Base-by-base conservation (phyloP, 1,140 invertebrate species). In the Camponotus pennsylvanicus region DNA sequence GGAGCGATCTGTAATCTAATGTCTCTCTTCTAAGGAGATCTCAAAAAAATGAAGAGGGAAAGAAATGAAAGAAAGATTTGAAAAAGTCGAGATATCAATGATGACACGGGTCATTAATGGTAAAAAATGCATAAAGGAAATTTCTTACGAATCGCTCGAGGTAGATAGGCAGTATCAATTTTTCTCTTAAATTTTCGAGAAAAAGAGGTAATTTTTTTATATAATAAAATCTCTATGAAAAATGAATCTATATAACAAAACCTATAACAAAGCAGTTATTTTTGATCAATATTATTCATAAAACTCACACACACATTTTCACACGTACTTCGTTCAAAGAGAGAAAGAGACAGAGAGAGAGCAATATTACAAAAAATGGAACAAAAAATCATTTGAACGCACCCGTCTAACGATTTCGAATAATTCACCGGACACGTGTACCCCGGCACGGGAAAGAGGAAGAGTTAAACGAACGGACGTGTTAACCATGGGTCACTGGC, bases 371-470 rank as follows among this genome's bases (percentile, higher is more conserved):
- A 15, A 27, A 27, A 27, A 27, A 42, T 42, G 27, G 11, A 71
- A 61, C 67, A 27, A 82, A 82, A 73, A 82, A 82, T 82, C 27
- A 45, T 75, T 34, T n/a, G 42, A 67, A 79, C 77, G 63, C 40
- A 27, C 21, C 27, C 27, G 21, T 42, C 18, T 40, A 27, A 83
- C 40, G 5, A 82, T 71, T 73, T 42, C 55, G 34, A 75, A 70
- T 70, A 70, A 73, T 34, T 83, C 69, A 57, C 27, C 40, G 37
- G 32, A 83, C 79, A 61, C 69, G 79, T 82, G 79, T 82, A 82
- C 4, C 1, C n/a, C 69, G 27, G 9, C 21, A 21, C 5, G 52
- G 27, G n/a, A 6, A 18, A 9, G 34, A 42, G 77, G 4, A 13
- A 15, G 66, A 27, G 40, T 63, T 59, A 75, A 73, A 83, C 57